Evolutionary conservation across 2,797 vertebrate species (phyloP), one percentile per base, ranked within the genome.

Genomic region (Pseudochirops corinnae): DNA sequence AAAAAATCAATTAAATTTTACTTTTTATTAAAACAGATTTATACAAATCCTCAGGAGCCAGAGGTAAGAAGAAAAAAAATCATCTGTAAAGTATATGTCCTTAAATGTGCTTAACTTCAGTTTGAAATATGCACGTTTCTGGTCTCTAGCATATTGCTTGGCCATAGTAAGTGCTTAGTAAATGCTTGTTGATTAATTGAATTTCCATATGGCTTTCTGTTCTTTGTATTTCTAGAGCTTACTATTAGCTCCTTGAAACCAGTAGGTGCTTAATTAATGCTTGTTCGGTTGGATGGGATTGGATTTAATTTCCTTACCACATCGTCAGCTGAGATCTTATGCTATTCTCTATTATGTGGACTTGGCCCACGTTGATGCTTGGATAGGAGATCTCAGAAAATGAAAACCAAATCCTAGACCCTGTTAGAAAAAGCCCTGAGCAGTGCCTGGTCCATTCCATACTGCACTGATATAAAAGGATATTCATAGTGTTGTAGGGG

Each of bases 1-100:
- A 93, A 96, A 94, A 96, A 96, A 95, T 62, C 97, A 94, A 98
- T 56, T 95, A 56, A 18, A 91, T 6, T 9, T 53, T 97, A 62
- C 93, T 97, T 98, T 98, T 95, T 97, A 97, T 97, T 98, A 98
- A 91, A 97, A 98, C 98, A 99, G 99, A 98, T 99, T 98, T 99
- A 98, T 95, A 98, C 98, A 97, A 98, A 99, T 97, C 98, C 98
- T 91, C 96, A 98, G 95, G 98, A 99, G 95, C 98, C 98, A n/a
- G 98, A 99, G 98, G 99, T 99, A 98, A 99, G 98, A 97, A 97
- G 91, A 96, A 90, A n/a, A 94, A 28, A 74, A 4, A 52, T 24
- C 96, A 4, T 91, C n/a, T 92, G 24, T 94, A 28, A 55, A 74
- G 90, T 93, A 58, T 93, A 94, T 95, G 93, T 87, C 74, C 74